Evolutionary conservation across 2,888 invertebrate species (phyloP).

Genomic region (Cylloceria caligata): DNA sequence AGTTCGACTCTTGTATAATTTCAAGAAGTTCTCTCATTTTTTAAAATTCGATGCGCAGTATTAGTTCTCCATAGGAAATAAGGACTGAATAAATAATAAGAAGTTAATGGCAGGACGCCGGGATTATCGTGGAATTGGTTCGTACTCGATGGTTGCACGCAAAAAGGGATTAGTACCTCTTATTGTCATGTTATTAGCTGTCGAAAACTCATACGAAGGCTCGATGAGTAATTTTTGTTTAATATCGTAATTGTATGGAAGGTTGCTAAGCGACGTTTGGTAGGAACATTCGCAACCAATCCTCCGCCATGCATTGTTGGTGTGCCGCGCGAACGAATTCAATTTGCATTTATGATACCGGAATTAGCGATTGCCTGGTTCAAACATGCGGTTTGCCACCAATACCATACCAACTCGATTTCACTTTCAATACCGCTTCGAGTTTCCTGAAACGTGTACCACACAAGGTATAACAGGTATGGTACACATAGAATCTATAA

Average conservation of each 20-base stretch:
- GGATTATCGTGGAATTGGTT: conserved; percentile 14
- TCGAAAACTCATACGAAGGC: neutral
- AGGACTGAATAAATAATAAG: neutral
- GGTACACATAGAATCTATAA: conserved; percentile 34
- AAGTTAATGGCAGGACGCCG: neutral
- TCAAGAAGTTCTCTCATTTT: too few relatives aligned
- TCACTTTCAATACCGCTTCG: conserved; percentile 25
- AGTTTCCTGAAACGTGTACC: conserved; percentile 12
- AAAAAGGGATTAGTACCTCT: neutral
- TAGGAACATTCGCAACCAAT: neutral
- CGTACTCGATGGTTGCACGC: neutral
- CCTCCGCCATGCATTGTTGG: conserved; percentile 6
- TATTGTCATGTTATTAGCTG: neutral
- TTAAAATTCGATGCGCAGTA: neutral
- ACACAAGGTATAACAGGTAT: conserved; percentile 28
- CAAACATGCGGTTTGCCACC: conserved; percentile 41
- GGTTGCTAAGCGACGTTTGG: neutral
- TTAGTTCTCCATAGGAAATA: neutral
- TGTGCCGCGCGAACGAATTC: conserved; percentile 60
- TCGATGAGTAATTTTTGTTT: neutral
- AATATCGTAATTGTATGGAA: conserved; percentile 5
- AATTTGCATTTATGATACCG: conserved; percentile 75
- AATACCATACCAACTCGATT: conserved; percentile 19
- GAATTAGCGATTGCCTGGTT: conserved; percentile 73
- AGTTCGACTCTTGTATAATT: too few relatives aligned